phyloP scores from a whole-genome alignment of 2,797 vertebrate species.

The Microcaecilia unicolor region DNA sequence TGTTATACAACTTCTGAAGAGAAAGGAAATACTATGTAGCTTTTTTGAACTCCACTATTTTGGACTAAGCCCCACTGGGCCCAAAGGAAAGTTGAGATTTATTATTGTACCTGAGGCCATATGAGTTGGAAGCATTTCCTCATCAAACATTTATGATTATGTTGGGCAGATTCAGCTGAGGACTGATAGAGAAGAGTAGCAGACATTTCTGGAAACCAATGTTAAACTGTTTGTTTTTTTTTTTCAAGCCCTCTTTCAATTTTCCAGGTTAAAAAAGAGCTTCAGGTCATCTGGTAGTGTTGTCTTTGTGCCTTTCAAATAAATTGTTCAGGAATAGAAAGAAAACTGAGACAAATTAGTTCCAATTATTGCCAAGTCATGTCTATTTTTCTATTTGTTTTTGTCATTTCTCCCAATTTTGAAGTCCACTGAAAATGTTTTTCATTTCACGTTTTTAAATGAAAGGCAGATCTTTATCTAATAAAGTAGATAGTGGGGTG shows the following conservation, averaged over 20 bases:
- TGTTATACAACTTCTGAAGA: background rate
- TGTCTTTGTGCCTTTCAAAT: no score
- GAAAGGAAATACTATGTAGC: background rate
- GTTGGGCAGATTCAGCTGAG: slow-evolving; percentile 5
- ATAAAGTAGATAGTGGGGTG: no score
- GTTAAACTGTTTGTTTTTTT: background rate
- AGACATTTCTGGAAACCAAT: background rate
- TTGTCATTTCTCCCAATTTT: no score
- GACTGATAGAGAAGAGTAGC: background rate
- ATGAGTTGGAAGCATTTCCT: slow-evolving; percentile 1
- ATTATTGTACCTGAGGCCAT: background rate
- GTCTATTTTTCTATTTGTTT: no score
- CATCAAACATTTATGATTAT: slow-evolving; percentile 2
- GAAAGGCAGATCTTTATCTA: no score
- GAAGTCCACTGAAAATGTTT: no score
- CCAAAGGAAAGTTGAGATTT: background rate
- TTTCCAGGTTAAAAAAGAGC: background rate
- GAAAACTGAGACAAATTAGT: no score
- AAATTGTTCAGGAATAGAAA: no score
- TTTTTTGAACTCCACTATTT: background rate
- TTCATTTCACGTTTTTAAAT: no score
- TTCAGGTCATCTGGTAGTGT: background rate
- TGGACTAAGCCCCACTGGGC: background rate
- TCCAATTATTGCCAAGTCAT: no score
- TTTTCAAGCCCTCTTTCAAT: slow-evolving; percentile 7